A percentile compares a stretch with the other conserved stretches of the same genome.
These are phyloP conservation scores for Liparis tanakae DNA, from an alignment of 2,797 vertebrate genomes.

Conservation along the genomic window DNA sequence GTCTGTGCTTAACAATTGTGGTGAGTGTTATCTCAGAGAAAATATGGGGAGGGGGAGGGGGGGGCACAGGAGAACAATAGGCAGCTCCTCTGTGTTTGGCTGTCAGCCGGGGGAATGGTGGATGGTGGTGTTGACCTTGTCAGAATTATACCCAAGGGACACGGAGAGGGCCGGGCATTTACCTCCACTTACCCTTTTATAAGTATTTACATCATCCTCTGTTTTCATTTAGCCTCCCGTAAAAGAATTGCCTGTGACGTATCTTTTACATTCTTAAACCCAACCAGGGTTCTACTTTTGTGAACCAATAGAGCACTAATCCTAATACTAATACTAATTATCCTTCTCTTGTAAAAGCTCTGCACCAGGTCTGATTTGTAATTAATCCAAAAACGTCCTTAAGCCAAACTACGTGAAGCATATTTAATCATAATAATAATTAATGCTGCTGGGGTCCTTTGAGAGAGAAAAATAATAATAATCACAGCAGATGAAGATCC, in stretches of 20 bases:
- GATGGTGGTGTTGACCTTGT: constrained; percentile 69
- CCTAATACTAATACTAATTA: too few species aligned
- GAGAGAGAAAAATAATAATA: background rate
- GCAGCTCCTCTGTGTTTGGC: constrained; percentile 36
- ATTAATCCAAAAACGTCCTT: background rate
- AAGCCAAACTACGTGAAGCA: background rate
- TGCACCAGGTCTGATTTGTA: background rate
- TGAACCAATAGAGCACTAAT: background rate
- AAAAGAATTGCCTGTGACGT: background rate
- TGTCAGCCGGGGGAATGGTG: constrained; percentile 44
- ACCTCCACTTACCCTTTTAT: constrained; percentile 31
- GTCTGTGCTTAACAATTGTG: background rate
- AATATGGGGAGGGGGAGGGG: background rate
- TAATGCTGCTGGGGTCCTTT: background rate
- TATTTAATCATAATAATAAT: constrained; percentile 3
- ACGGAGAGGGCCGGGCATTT: constrained; percentile 6
- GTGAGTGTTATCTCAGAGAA: background rate
- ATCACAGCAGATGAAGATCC: constrained; percentile 4
- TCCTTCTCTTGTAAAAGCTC: background rate
- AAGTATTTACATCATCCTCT: background rate
- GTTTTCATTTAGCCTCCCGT: background rate
- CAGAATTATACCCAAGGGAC: constrained; percentile 58
- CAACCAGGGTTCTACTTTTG: background rate
- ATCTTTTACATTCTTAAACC: background rate
- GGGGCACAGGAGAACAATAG: constrained; percentile 60